These are phyloP conservation scores for Pachycephus smyrnensis DNA, from an alignment of 2,888 invertebrate species.

Conservation along the genomic window DNA sequence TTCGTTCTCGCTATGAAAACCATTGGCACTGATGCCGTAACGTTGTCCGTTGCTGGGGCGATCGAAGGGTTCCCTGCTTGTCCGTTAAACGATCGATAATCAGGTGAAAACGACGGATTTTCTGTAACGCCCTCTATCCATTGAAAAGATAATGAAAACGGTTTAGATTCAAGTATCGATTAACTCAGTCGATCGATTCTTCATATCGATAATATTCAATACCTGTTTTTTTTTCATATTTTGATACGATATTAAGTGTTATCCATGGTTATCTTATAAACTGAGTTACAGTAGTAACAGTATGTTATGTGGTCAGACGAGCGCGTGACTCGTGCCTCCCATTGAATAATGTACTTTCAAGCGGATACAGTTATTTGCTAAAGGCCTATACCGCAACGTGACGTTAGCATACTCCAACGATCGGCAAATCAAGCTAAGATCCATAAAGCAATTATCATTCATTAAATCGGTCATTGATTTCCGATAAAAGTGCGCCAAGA, in stretches of 20 bases:
- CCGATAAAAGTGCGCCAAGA: neutral
- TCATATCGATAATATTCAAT: neutral
- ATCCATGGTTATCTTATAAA: neutral
- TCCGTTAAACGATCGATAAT: neutral
- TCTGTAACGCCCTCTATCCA: neutral
- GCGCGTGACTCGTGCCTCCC: neutral
- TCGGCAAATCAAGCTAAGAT: neutral
- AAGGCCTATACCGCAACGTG: neutral
- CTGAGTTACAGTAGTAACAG: neutral
- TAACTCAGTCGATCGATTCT: neutral
- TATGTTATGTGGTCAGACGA: neutral
- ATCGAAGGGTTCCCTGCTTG: neutral
- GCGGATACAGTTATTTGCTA: conserved; percentile 1
- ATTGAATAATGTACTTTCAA: neutral
- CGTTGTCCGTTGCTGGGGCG: neutral
- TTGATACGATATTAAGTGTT: neutral
- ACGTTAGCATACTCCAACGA: neutral
- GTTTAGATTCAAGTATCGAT: neutral
- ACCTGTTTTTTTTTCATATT: neutral
- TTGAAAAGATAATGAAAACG: neutral
- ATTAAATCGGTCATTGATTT: neutral
- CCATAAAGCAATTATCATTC: neutral
- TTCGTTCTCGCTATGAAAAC: neutral
- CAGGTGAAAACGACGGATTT: neutral
- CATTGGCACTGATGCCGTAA: neutral